Evolutionary conservation across 2,888 invertebrate genomes (phyloP), one percentile per base, ranked within the genome.

Genomic region (Xylophagus ater): DNA sequence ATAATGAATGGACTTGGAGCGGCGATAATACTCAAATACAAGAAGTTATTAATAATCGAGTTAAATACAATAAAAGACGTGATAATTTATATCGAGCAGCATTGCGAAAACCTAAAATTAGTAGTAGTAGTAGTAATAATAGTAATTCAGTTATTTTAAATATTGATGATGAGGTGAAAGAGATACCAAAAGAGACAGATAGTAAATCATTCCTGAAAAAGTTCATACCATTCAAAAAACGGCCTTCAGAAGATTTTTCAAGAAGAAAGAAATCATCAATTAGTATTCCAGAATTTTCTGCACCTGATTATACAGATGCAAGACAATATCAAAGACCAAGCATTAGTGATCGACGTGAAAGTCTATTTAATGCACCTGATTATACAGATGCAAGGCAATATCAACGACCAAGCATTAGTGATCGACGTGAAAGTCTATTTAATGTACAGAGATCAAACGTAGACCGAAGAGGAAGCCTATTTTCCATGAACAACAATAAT

Each of bases 1-100:
- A 26, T 25, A 60, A 59, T 44, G 65, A 65, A 40, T 65, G 65
- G 65, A 65, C 65, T 1, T 65, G 65, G 65, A 61, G 62, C 37
- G 65, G 65, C 3, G 63, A 64, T 42, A 64, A 65, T 39, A 49
- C 60, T 40, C 63, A 64, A 47, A 65, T 65, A 17, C 62, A 63
- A 49, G 54, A 62, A 49, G 61, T 58, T 5, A 61, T 63, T 34
- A 62, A 63, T 34, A 53, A 52, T 23, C 57, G 64, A 10, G 56
- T 49, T 39, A 56, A 53, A 38, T 55, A 54, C 7, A 51, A 53
- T 20, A 50, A 47, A 12, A 45, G 50, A n/a, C 47, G 50, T 12
- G 51, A 53, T 7, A 51, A 55, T 26, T 40, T 56, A 8, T 56
- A 53, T 43, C 48, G 39, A 10, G 40, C 51, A 3, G 37, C 49